These are phyloP conservation scores for Nephrotoma guestfalica DNA, from an alignment of 2,888 invertebrate species.

Conservation along the genomic window DNA sequence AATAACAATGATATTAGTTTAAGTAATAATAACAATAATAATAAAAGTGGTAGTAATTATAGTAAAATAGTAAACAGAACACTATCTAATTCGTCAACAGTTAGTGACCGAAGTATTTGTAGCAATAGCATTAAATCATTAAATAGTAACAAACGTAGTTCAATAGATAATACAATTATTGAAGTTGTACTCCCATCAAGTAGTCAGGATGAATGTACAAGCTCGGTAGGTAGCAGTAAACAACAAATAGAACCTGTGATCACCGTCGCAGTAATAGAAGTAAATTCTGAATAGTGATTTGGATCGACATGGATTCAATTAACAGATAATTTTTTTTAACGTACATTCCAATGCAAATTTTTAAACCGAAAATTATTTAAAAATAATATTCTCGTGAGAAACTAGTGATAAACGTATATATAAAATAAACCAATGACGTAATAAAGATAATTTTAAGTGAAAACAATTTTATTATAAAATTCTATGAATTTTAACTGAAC, in stretches of 20 bases:
- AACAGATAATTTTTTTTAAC: not conserved
- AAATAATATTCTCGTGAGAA: not conserved
- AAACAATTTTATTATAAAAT: not conserved
- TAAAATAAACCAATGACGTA: not conserved
- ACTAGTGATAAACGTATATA: not conserved
- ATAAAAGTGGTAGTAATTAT: not conserved
- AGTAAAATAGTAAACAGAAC: constrained; percentile 5
- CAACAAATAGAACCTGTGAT: not conserved
- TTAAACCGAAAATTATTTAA: not conserved
- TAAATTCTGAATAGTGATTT: not conserved
- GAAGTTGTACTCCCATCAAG: constrained; percentile 10
- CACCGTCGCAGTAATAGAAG: not conserved
- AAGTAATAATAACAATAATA: not conserved
- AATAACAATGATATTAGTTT: not conserved
- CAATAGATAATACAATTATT: constrained; percentile 7
- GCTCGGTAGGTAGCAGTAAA: not conserved
- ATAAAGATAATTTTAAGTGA: not conserved
- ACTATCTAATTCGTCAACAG: constrained; percentile 15
- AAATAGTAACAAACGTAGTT: not conserved
- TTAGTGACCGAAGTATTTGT: constrained; percentile 12
- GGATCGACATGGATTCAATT: not conserved
- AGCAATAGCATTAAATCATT: not conserved
- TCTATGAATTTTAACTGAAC: not conserved
- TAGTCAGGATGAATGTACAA: constrained; percentile 7
- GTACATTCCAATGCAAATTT: not conserved